Percentiles rank a stretch among this genome's conserved stretches.
Conservation (phyloP, 35 echinoderm and acorn worm genomes). For the Anneissia japonica region DNA sequence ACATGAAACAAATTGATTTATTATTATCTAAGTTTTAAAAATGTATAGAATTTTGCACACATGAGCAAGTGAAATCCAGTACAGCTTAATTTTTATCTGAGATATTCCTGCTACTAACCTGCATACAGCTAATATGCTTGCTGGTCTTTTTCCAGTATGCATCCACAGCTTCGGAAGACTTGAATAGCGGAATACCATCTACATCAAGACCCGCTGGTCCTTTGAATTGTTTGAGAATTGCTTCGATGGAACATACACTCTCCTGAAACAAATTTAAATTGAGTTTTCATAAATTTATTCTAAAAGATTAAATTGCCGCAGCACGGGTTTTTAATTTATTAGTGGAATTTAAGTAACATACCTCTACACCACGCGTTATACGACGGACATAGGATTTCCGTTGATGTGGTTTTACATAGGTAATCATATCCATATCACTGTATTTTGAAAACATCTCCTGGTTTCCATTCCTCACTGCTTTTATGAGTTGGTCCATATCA, state of each 20-base stretch:
- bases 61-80: too few relatives aligned
- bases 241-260: conserved; percentile 41
- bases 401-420: conserved; percentile 36
- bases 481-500: conserved; percentile 39
- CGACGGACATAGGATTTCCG: conserved; percentile 24
- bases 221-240: conserved; percentile 52
- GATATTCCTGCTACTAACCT: conserved; percentile 12
- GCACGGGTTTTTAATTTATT: not conserved
- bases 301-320: not conserved
- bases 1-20: too few relatives aligned
- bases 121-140: conserved; percentile 65
- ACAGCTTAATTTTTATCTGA: too few relatives aligned
- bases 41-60: too few relatives aligned
- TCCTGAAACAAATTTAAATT: conserved; percentile 35
- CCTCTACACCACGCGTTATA: conserved; percentile 39
- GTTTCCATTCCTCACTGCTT: conserved; percentile 20
- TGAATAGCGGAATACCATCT: conserved; percentile 55
- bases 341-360: not conserved
- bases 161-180: conserved; percentile 51
- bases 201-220: conserved; percentile 61
- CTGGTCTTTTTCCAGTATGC: conserved; percentile 41
- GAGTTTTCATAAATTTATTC: not conserved
- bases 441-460: conserved; percentile 8
- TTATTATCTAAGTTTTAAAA: too few relatives aligned
- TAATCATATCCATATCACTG: conserved; percentile 38